Base-by-base conservation (phyloP, 2,888 invertebrate genomes). In the Loripinus fragilis region DNA sequence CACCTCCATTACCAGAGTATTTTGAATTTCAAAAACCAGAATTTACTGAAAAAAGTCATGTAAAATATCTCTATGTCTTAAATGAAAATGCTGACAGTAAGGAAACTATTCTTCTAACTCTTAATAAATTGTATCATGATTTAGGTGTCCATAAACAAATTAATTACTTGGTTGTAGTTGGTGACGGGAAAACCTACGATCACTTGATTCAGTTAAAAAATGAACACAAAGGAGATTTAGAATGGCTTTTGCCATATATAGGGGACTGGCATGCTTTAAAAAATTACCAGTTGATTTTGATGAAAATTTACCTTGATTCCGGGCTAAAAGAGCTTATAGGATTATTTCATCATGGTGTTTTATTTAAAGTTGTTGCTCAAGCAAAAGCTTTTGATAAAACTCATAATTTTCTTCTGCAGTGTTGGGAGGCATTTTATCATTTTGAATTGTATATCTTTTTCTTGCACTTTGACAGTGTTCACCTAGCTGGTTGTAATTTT, bases 361-460 rank as follows among this genome's bases (percentile, higher is more conserved):
- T 50, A 5, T n/a, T 5, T 50, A 50, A 50, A 20, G 17, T 15
- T 7, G 50, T 50, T 50, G 10, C 50, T 17, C 50, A 50, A 50
- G 50, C 50, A 50, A 23, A 5, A n/a, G 23, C 23, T 23, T 67
- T 67, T 41, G 67, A 67, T 41, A 67, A 67, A 38, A 67, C 67
- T 15, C 38, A 67, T 41, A 20, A 38, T n/a, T 67, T 67, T 17
- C 42, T 67, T 8, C 8, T 67, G 15, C 67, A 67, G 35, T 41
- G 38, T 28, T 67, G 67, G 67, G 67, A 67, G 42, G 35, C 67
- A 38, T 42, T 42, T 20, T 38, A 41, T 20, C 20, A n/a, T 20
- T 42, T 25, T 41, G 50, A 50, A 50, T n/a, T 50, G 10, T n/a
- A 50, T 17, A 5, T 50, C 7, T 50, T 50, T 50, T 50, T 50